A percentile compares a stretch with the other conserved stretches of the same genome.
These are phyloP conservation scores for Sphaerodactylus townsendi DNA, from an alignment of 2,113 vertebrate species.

Conservation along the genomic window DNA sequence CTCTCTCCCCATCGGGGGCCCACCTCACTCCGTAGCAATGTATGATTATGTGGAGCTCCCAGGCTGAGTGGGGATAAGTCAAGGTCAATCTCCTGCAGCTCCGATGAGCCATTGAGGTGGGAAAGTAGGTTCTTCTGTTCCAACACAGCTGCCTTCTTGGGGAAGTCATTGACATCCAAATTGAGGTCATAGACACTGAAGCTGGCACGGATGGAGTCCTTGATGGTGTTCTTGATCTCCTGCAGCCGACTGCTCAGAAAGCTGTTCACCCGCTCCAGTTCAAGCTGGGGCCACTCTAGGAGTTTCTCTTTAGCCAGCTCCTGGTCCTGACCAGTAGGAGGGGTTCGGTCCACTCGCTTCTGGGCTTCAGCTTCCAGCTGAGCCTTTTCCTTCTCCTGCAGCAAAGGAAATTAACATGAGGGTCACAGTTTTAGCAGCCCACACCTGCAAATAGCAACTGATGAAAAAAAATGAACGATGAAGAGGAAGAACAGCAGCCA, in stretches of 20 bases:
- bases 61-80: constrained; percentile 93
- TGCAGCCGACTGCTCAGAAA: constrained; percentile 96
- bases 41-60: constrained; percentile 84
- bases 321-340: constrained; percentile 62
- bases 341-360: constrained; percentile 70
- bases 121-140: constrained; percentile 89
- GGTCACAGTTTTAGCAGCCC: background rate
- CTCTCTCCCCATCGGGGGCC: constrained; percentile 68
- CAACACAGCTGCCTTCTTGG: constrained; percentile 89
- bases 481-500: background rate
- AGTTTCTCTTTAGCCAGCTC: constrained; percentile 76
- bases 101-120: constrained; percentile 89
- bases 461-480: background rate
- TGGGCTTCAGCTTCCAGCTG: constrained; percentile 78
- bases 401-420: constrained; percentile 45
- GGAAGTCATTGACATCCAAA: constrained; percentile 92
- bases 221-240: constrained; percentile 97
- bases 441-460: background rate
- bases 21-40: constrained; percentile 72
- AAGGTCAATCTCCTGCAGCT: constrained; percentile 92
- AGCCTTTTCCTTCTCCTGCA: constrained; percentile 91
- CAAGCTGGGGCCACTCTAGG: constrained; percentile 91
- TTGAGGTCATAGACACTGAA: constrained; percentile 96
- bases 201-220: constrained; percentile 94
- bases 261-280: constrained; percentile 95